Evolutionary conservation across 2,797 vertebrate genomes (phyloP).

Genomic region (Platalea minor): DNA sequence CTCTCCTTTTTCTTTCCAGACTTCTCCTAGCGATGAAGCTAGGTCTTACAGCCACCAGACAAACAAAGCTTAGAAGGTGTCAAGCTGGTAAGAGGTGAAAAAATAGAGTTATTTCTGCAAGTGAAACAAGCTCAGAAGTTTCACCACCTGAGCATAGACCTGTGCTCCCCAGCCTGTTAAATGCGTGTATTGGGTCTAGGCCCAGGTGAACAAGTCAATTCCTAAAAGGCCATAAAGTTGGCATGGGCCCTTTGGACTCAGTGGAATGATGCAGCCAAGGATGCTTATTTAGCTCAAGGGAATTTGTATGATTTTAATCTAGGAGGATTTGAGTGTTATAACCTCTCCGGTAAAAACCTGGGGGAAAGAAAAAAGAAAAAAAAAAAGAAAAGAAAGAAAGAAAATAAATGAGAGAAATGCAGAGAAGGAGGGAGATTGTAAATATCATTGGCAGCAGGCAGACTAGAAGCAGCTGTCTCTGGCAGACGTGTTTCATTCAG

Average conservation of each 20-base stretch:
- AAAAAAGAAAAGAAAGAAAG: neutral
- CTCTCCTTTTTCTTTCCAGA: neutral
- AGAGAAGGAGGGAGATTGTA: neutral
- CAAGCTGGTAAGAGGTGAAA: neutral
- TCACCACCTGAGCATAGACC: neutral
- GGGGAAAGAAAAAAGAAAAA: neutral
- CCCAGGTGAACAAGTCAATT: neutral
- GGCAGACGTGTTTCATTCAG: slow-evolving; percentile 15
- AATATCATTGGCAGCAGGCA: slow-evolving; percentile 13
- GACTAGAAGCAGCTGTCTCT: slow-evolving; percentile 29
- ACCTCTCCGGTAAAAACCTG: neutral
- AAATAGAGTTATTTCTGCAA: neutral
- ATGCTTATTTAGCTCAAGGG: neutral
- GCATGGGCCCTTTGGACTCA: neutral
- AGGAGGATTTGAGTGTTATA: neutral
- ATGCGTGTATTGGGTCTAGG: neutral
- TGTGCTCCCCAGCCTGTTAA: neutral
- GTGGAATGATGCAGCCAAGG: neutral
- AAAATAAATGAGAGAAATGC: neutral
- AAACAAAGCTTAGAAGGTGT: neutral
- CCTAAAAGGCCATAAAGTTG: neutral
- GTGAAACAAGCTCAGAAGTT: neutral
- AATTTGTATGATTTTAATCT: neutral
- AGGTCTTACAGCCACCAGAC: neutral
- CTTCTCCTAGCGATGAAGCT: neutral